Percentiles rank a stretch among this genome's conserved stretches.
Evolutionary conservation across 2,797 vertebrate genomes (phyloP).

Genomic region (Helostoma temminkii): DNA sequence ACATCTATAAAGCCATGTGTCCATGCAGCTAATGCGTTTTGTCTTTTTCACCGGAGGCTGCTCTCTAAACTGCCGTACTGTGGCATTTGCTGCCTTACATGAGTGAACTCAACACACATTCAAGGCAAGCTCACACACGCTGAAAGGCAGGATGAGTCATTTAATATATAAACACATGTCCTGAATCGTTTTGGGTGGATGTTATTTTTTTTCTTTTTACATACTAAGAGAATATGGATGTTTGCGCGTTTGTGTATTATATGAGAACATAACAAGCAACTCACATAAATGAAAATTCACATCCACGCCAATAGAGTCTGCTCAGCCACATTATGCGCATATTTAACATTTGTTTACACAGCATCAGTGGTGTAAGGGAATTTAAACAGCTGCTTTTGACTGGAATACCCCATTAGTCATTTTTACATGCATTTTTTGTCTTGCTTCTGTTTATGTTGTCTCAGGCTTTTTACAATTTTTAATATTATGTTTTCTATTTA

Average conservation of each 20-base stretch:
- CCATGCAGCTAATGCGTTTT: constrained; percentile 72
- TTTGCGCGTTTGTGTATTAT: constrained; percentile 1
- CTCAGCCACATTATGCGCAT: constrained; percentile 29
- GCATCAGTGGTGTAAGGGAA: constrained; percentile 12
- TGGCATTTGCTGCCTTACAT: constrained; percentile 63
- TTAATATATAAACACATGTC: constrained; percentile 36
- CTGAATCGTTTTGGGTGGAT: constrained; percentile 18
- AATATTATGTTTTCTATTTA: no score
- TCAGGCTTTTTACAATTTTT: no score
- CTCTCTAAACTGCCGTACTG: constrained; percentile 53
- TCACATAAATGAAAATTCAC: constrained; percentile 2
- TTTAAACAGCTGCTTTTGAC: neutral
- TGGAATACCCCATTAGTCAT: neutral
- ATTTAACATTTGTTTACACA: constrained; percentile 35
- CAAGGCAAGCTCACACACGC: constrained; percentile 42
- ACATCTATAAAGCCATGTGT: constrained; percentile 65
- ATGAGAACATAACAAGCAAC: constrained; percentile 18
- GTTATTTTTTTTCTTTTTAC: neutral
- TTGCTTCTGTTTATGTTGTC: constrained; percentile 1
- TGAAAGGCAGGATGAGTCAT: constrained; percentile 58
- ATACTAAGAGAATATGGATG: neutral
- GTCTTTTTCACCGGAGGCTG: constrained; percentile 60
- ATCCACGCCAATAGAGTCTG: constrained; percentile 7
- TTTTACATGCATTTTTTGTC: neutral
- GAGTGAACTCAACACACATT: constrained; percentile 58